Conservation (phyloP, 2,888 invertebrate genomes). For the Drosophila sordidapex region DNA sequence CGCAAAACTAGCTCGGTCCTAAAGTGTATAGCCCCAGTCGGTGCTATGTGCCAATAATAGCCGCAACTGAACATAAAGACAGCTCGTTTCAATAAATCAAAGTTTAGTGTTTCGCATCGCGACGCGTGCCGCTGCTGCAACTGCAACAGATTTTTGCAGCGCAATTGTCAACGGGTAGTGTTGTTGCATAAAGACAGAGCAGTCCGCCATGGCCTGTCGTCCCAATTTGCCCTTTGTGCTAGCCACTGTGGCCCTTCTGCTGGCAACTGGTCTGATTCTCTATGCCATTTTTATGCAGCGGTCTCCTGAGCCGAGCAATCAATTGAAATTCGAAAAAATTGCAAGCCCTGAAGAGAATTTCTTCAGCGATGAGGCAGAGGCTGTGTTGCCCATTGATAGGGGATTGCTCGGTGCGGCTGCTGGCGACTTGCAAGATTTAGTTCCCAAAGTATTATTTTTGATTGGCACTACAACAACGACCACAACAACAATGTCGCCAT, state of each 20-base stretch:
- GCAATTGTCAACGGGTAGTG: constrained; percentile 35
- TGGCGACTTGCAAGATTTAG: constrained; percentile 41
- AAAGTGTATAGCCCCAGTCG: constrained; percentile 9
- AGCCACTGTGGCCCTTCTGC: constrained; percentile 49
- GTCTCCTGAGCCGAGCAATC: constrained; percentile 36
- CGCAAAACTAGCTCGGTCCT: constrained; percentile 9
- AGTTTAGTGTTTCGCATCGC: constrained; percentile 51
- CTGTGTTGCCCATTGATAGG: constrained; percentile 22
- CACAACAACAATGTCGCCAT: constrained; percentile 22
- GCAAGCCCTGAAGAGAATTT: neutral
- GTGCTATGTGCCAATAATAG: constrained; percentile 35
- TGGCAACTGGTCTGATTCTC: constrained; percentile 72
- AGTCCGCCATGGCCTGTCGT: constrained; percentile 63
- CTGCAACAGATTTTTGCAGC: constrained; percentile 18
- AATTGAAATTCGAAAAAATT: constrained; percentile 50
- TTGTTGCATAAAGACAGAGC: constrained; percentile 54
- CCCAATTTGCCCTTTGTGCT: constrained; percentile 50
- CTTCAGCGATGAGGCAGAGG: constrained; percentile 15
- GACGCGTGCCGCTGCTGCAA: constrained; percentile 43
- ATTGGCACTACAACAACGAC: constrained; percentile 62
- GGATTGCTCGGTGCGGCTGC: constrained; percentile 6
- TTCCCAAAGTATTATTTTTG: constrained; percentile 51
- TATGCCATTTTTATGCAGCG: constrained; percentile 73
- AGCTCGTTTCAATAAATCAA: constrained; percentile 63
- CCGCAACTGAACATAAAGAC: constrained; percentile 16